phyloP scores from a whole-genome alignment of 1,140 invertebrate species.

The Rhopalosiphum padi region DNA sequence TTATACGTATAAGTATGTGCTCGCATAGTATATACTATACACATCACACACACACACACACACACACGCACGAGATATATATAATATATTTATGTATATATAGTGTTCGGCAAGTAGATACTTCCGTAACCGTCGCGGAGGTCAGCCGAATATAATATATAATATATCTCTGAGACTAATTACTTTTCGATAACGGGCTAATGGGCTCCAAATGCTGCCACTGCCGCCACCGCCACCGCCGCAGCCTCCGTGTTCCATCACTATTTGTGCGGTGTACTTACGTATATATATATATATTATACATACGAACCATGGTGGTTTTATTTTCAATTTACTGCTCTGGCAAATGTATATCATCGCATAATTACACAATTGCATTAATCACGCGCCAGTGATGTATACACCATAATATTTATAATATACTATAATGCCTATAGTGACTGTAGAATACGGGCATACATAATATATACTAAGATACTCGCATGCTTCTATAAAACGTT shows the following conservation, averaged over 20 bases:
- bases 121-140: not conserved
- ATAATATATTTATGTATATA: not conserved
- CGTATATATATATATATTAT: not conserved
- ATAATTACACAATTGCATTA: conserved; percentile 15
- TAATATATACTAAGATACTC: not conserved
- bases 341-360: not conserved
- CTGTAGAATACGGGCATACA: not conserved
- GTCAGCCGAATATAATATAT: conserved; percentile 30
- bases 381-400: not conserved
- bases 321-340: conserved; percentile 17
- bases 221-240: not conserved
- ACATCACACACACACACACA: no score
- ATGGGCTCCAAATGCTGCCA: conserved; percentile 35
- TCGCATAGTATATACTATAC: not conserved
- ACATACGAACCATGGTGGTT: not conserved
- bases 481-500: not conserved
- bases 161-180: conserved; percentile 32
- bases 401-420: not conserved
- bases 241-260: conserved; percentile 2
- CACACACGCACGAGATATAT: not conserved
- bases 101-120: not conserved
- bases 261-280: conserved; percentile 7
- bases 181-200: conserved; percentile 55
- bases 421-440: not conserved
- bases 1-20: not conserved